phyloP scores from a whole-genome alignment of 2,113 vertebrate genomes.

The Epinephelus cyanopodus region DNA sequence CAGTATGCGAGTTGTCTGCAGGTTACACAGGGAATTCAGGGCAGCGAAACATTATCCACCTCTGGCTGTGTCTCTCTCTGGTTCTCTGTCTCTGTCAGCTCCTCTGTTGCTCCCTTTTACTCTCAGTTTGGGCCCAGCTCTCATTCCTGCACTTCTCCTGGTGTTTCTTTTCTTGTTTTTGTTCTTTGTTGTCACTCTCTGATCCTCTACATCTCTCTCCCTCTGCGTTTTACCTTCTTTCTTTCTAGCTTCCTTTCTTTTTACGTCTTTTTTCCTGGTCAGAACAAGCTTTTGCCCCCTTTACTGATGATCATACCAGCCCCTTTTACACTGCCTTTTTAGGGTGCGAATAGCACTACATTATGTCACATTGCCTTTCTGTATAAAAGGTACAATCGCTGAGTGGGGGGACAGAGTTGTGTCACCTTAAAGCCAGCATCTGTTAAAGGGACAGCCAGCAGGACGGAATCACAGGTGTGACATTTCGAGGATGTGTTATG shows the following conservation, averaged over 20 bases:
- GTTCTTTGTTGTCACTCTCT: background rate
- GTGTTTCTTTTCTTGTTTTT: constrained; percentile 2
- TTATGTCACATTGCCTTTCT: too few relatives aligned
- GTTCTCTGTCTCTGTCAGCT: constrained; percentile 25
- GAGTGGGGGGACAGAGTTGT: too few relatives aligned
- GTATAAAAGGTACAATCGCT: too few relatives aligned
- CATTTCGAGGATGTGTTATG: too few relatives aligned
- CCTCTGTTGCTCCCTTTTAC: background rate
- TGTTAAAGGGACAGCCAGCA: too few relatives aligned
- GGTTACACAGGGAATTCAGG: constrained; percentile 59
- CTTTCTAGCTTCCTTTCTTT: background rate
- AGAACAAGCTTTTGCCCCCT: too few relatives aligned
- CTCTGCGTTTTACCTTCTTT: background rate
- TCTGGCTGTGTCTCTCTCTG: constrained; percentile 35
- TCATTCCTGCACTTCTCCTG: background rate
- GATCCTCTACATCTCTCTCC: background rate
- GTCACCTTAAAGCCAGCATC: too few relatives aligned
- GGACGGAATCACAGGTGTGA: too few relatives aligned
- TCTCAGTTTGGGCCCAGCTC: constrained; percentile 1
- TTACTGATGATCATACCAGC: too few relatives aligned
- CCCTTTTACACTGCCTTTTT: too few relatives aligned
- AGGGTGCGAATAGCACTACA: too few relatives aligned
- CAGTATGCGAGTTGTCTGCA: constrained; percentile 53
- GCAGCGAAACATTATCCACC: constrained; percentile 65
- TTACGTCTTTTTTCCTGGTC: too few relatives aligned